Base-by-base conservation (phyloP, 2,888 invertebrate species). In the Ceraclea dissimilis region DNA sequence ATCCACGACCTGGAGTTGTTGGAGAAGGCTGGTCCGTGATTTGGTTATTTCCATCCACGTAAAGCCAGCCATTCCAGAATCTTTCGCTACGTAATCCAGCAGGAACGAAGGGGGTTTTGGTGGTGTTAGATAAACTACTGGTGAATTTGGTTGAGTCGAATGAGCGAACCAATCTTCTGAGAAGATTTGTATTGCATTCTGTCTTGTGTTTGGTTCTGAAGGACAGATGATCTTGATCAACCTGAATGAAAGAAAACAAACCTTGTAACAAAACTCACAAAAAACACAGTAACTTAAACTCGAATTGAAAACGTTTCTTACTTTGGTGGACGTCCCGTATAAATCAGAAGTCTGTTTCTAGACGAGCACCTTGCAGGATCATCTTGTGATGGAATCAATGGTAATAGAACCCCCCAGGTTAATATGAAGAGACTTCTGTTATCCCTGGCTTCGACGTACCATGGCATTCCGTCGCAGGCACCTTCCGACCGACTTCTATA, bases 381-480 rank as follows among this genome's bases (percentile, higher is more conserved):
- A 58, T 80, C 78, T 0, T 76, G 71, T 5, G 81, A 72, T 2
- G 83, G 80, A 64, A 83, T 82, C 17, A 82, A 71, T 1, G 85
- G 81, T 62, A 90, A 68, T 66, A 88, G 85, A 63, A 84, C 84
- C 48, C 91, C 91, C 90, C 90, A 90, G 46, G 90, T 88, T 63
- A 90, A 79, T 57, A 92, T 75, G 69, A 89, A 91, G 56, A 92
- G 79, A 43, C 90, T 90, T 51, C 87, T 82, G 68, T 90, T 90
- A 60, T 86, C 82, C 60, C 87, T 81, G 1, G 90, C 88, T 67
- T 86, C 86, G 54, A 91, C 79, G 61, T 90, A 75, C 86, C 90
- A 91, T 2, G 91, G 89, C 56, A 85, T 73, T 57, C 85, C 84
- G n/a, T 81, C 81, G 71, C 88, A 88, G 64, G 84, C 79, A n/a